A percentile compares a stretch with the other conserved stretches of the same genome.
phyloP scores from a whole-genome alignment of 2,888 invertebrate species.

The Cinara cedri region DNA sequence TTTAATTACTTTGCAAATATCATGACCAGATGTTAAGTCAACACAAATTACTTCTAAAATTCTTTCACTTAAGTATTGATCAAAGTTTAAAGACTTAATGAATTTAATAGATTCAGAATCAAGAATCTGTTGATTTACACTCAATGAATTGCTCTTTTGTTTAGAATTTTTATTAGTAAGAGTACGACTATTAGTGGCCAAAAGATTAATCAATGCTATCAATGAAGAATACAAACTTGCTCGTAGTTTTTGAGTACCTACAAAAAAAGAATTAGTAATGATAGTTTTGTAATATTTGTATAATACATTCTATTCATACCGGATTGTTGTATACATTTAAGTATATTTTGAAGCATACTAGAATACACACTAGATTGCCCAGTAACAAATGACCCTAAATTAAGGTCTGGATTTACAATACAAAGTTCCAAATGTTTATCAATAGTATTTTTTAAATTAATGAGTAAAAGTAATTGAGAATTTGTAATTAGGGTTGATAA shows the following conservation, averaged over 20 bases:
- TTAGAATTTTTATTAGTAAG: conserved; percentile 29
- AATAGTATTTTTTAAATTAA: conserved; percentile 54
- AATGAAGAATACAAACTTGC: conserved; percentile 53
- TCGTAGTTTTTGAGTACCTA: conserved; percentile 51
- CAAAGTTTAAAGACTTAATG: conserved; percentile 50
- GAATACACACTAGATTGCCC: conserved; percentile 50
- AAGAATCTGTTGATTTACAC: conserved; percentile 37
- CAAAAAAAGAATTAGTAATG: not conserved
- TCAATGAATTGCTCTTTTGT: conserved; percentile 9
- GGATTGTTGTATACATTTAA: conserved; percentile 52
- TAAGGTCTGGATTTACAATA: conserved; percentile 35
- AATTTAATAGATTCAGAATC: conserved; percentile 54
- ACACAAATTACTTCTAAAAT: conserved; percentile 81
- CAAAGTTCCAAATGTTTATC: conserved; percentile 47
- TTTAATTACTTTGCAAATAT: conserved; percentile 73
- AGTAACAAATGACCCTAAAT: conserved; percentile 53
- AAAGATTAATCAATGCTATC: conserved; percentile 51
- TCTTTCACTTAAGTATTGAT: conserved; percentile 75
- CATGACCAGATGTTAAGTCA: conserved; percentile 86
- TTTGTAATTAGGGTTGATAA: conserved; percentile 50
- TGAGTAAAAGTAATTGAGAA: conserved; percentile 47
- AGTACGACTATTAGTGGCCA: conserved; percentile 52
- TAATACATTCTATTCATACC: conserved; percentile 8
- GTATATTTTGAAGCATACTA: conserved; percentile 54
- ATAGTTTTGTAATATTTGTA: not conserved